Evolutionary conservation across 35 echinoderm and acorn worm species (phyloP), one percentile per base, ranked within the genome.

Genomic region (Apostichopus parvimensis): DNA sequence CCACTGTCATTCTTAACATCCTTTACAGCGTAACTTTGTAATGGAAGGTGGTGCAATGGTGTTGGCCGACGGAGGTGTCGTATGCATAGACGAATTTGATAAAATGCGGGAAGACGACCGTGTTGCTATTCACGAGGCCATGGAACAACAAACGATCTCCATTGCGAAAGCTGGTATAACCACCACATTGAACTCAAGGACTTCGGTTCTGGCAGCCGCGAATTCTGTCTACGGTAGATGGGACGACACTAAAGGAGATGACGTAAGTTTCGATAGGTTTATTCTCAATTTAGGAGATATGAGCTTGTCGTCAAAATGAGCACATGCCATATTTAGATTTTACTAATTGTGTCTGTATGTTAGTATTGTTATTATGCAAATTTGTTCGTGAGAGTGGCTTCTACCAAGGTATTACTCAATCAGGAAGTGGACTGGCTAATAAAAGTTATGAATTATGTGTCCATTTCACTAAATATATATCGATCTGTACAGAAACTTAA

Each of bases 41-140:
- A 99, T 99, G 97, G 97, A 98, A 90, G 97, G 97, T 5, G 95
- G 97, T 13, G 97, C 97, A 26, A 99, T 99, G 97, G 97, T 99
- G 23, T 78, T 99, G 18, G 97, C 97, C 6, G 97, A 99, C 79
- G 97, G 97, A 12, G 97, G 97, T 79, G 97, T 99, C 3, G 97
- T 99, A 3, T 99, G 97, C 86, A 96, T 96, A 14, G 95, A 96
- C 58, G 97, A 99, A 65, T 99, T 99, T 91, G 97, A 99, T 64
- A 99, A 99, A 88, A 99, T 99, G 97, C 92, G 97, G n/a, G 95
- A 99, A 80, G 97, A 99, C 59, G 95, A 96, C 77, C 93, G 95
- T 68, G 95, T 96, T 5, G 95, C 97, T 15, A 99, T 99, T 22
- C 97, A 99, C 55, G 97, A 99, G 75, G 95, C 97, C 58, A 96